Evolutionary conservation across 2,888 invertebrate genomes (phyloP).

Genomic region (Lymantria monacha): DNA sequence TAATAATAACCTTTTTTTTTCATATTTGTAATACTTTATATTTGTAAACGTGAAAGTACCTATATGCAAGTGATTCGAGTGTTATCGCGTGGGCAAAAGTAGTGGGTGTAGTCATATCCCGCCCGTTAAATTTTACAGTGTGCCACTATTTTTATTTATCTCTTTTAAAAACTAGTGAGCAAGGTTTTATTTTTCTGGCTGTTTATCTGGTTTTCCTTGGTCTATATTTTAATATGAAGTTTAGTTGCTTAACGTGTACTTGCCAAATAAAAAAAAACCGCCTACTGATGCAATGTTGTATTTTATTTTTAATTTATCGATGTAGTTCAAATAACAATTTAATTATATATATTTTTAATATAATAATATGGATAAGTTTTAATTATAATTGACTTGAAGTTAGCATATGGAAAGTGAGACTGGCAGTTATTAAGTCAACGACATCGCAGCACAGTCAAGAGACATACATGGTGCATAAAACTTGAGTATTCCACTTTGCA

Average conservation of each 20-base stretch:
- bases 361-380: neutral
- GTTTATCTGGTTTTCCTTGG: neutral
- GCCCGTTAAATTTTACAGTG: constrained; percentile 18
- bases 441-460: neutral
- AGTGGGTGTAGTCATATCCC: constrained; percentile 33
- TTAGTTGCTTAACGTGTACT: too few species aligned
- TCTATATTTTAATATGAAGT: too few species aligned
- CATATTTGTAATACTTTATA: too few species aligned
- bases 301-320: too few species aligned
- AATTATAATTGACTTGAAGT: neutral
- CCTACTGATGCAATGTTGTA: too few species aligned
- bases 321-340: too few species aligned
- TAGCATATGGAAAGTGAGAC: neutral
- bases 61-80: constrained; percentile 26
- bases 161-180: neutral
- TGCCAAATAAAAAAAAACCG: too few species aligned
- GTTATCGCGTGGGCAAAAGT: constrained; percentile 26
- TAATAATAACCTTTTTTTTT: too few species aligned
- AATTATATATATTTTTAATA: too few species aligned
- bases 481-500: constrained; percentile 17
- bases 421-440: neutral
- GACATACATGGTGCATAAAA: constrained; percentile 10
- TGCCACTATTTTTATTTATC: constrained; percentile 16
- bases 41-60: neutral
- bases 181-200: constrained; percentile 4